These are phyloP conservation scores for Arrhopalites spinosus DNA, from an alignment of 2,888 invertebrate genomes.

Conservation along the genomic window DNA sequence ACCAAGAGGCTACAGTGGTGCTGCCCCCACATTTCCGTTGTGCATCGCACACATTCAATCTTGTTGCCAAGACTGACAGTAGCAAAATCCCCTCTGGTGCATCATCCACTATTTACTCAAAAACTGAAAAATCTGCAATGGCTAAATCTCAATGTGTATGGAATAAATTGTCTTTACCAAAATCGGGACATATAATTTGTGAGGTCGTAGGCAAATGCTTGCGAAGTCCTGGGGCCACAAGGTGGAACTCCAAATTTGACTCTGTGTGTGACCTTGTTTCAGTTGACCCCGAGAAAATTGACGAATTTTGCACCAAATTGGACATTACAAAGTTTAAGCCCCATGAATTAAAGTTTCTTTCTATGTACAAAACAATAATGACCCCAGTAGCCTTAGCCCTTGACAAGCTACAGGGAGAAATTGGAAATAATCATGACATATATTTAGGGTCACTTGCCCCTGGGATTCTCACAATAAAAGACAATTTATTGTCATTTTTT, in stretches of 20 bases:
- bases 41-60: slow-evolving; percentile 2
- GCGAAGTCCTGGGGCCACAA: background rate
- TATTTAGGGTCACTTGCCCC: slow-evolving; percentile 3
- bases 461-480: background rate
- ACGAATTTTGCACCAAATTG: slow-evolving; percentile 5
- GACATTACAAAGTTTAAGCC: background rate
- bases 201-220: background rate
- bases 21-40: slow-evolving; percentile 2
- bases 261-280: background rate
- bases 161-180: slow-evolving; percentile 15
- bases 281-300: background rate
- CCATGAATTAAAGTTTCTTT: background rate
- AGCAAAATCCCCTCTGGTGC: background rate
- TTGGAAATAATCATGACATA: background rate
- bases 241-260: slow-evolving; percentile 2
- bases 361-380: background rate
- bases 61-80: background rate
- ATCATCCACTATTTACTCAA: background rate
- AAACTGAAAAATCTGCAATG: background rate
- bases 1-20: background rate
- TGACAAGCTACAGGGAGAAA: slow-evolving; percentile 21
- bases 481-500: background rate
- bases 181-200: background rate
- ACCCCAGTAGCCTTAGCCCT: slow-evolving; percentile 14
- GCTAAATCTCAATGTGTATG: slow-evolving; percentile 1